Base-by-base conservation (phyloP, 2,888 invertebrate species). In the Palloptera scutellata region DNA sequence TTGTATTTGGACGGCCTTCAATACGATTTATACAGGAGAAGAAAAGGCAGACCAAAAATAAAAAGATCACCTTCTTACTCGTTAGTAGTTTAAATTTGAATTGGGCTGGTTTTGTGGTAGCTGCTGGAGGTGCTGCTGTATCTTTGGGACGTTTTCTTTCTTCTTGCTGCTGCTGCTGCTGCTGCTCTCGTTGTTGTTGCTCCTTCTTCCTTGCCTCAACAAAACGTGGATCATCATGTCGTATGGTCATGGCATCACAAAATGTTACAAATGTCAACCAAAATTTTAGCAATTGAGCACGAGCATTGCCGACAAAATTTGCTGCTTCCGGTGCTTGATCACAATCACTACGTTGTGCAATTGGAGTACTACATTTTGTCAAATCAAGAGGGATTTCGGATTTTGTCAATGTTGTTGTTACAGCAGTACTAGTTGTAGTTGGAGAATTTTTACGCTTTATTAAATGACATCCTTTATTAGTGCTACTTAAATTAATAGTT, bases 1-100 rank as follows among this genome's bases (percentile, higher is more conserved):
- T 78, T 17, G 63, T 72, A 72, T 84, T 83, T 74, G 84, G 84
- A 75, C 84, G 82, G 71, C 79, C 83, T 70, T 83, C 82, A 68
- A 76, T 78, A 71, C 79, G 75, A 72, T 72, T 72, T 5, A 78
- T 41, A 68, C 76, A 77, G 64, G 77, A 76, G 70, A 82, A 74
- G 65, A 81, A 70, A 61, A 81, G 70, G 69, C 77, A 80, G 42
- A 81, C 72, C 57, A 75, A 67, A 63, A 77, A 76, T 15, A 81
- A 63, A 12, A 76, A 71, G 57, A 81, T 68, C 61, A 77, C 62
- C 67, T 77, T 76, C 72, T 76, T 75, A 63, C 73, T 73, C 11
- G 71, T 73, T 10, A 75, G 57, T 70, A 76, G 60, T 66, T 72
- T 72, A 5, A 70, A 71, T 59, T 73, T 67, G 30, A 30, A 30